Evolutionary conservation across 2,888 invertebrate genomes (phyloP).

Genomic region (Drosophila differens): DNA sequence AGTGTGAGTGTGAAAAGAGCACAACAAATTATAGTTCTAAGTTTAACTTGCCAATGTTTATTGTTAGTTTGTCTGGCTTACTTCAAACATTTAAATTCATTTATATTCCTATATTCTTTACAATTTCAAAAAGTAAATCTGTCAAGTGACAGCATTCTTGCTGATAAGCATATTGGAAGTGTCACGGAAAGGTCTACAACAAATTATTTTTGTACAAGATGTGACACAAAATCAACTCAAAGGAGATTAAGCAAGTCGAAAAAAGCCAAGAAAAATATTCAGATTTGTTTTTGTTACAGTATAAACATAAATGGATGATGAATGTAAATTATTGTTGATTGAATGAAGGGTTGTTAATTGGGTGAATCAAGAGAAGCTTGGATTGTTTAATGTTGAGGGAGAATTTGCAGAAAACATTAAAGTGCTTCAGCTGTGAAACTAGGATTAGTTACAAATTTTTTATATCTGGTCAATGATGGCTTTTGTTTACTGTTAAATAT

Average conservation of each 20-base stretch:
- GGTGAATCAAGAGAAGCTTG: not conserved
- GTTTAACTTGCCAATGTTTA: no score
- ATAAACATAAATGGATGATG: not conserved
- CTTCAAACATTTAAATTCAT: not conserved
- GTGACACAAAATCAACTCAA: slow-evolving; percentile 11
- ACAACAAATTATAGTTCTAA: not conserved
- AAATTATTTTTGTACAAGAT: slow-evolving; percentile 9
- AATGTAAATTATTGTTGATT: not conserved
- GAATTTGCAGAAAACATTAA: not conserved
- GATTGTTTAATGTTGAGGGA: not conserved
- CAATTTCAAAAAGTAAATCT: not conserved
- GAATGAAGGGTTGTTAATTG: not conserved
- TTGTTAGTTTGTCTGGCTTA: not conserved
- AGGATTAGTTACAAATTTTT: not conserved
- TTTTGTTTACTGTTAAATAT: not conserved
- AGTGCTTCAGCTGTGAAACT: not conserved
- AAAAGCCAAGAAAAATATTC: not conserved
- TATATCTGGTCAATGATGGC: not conserved
- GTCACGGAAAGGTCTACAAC: slow-evolving; percentile 39
- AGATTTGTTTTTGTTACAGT: not conserved
- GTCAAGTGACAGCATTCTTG: slow-evolving; percentile 30
- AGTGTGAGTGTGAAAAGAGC: not conserved
- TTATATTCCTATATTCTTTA: not conserved
- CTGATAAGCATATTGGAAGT: slow-evolving; percentile 41
- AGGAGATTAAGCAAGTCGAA: slow-evolving; percentile 10